A percentile compares a stretch with the other conserved stretches of the same genome.
Conservation (phyloP, 2,888 invertebrate species). For the Epinotia bilunana region DNA sequence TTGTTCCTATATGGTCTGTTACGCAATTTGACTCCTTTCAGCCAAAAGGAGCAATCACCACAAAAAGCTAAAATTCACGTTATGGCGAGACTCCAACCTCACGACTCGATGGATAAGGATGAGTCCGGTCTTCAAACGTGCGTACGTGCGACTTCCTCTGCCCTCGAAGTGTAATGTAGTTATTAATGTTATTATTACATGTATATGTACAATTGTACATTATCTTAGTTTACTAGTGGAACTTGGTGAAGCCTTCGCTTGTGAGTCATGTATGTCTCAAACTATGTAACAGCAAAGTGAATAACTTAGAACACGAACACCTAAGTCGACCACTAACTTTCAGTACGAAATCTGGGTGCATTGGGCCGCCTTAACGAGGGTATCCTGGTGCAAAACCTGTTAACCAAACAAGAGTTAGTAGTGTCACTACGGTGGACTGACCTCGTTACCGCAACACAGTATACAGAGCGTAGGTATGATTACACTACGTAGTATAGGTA, state of each 20-base stretch:
- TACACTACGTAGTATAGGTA: not conserved
- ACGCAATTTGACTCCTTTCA: too few relatives aligned
- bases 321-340: conserved; percentile 21
- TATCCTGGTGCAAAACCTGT: conserved; percentile 34
- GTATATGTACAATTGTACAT: too few relatives aligned
- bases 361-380: conserved; percentile 32
- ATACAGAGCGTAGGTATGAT: conserved; percentile 4
- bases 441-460: conserved; percentile 20
- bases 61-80: too few relatives aligned
- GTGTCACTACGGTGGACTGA: conserved; percentile 29
- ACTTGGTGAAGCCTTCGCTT: not conserved
- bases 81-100: too few relatives aligned
- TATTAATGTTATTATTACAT: too few relatives aligned
- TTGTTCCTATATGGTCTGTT: too few relatives aligned
- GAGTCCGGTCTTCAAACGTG: too few relatives aligned
- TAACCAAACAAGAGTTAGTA: conserved; percentile 33
- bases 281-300: conserved; percentile 1
- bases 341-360: conserved; percentile 16
- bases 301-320: conserved; percentile 5
- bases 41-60: too few relatives aligned
- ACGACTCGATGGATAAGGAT: too few relatives aligned
- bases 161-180: too few relatives aligned
- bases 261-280: not conserved
- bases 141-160: too few relatives aligned
- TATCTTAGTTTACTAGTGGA: not conserved